phyloP scores from a whole-genome alignment of 2,797 vertebrate species.

The Catharus ustulatus region DNA sequence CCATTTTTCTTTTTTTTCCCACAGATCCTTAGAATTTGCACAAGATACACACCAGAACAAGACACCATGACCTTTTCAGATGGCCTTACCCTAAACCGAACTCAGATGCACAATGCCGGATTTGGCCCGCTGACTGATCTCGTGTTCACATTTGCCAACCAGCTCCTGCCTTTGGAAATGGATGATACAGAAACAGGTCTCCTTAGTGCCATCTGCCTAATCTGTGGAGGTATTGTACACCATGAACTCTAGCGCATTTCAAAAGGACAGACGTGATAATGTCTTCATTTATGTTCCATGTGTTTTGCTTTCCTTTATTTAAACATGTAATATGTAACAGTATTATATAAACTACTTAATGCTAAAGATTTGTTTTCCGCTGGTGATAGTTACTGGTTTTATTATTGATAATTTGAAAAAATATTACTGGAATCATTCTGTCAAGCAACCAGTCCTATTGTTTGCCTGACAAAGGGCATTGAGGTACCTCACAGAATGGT shows the following conservation, averaged over 20 bases:
- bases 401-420: neutral
- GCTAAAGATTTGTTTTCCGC: neutral
- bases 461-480: neutral
- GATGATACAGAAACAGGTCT: conserved; percentile 95
- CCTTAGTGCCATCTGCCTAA: conserved; percentile 95
- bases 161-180: conserved; percentile 96
- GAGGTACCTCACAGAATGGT: neutral
- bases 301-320: neutral
- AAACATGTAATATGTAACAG: neutral
- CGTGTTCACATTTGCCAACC: conserved; percentile 93
- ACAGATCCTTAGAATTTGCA: conserved; percentile 94
- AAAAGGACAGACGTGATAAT: neutral
- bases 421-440: neutral
- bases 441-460: neutral
- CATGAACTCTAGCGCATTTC: neutral
- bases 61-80: conserved; percentile 98
- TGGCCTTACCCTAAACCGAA: conserved; percentile 92
- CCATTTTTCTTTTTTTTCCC: neutral
- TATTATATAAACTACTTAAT: neutral
- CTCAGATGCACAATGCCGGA: conserved; percentile 97
- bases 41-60: conserved; percentile 93
- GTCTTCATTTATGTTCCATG: neutral
- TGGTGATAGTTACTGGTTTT: neutral
- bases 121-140: conserved; percentile 94
- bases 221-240: conserved; percentile 87